Evolutionary conservation across 2,797 vertebrate genomes (phyloP).

Genomic region (Enteromius unitaeniatus): DNA sequence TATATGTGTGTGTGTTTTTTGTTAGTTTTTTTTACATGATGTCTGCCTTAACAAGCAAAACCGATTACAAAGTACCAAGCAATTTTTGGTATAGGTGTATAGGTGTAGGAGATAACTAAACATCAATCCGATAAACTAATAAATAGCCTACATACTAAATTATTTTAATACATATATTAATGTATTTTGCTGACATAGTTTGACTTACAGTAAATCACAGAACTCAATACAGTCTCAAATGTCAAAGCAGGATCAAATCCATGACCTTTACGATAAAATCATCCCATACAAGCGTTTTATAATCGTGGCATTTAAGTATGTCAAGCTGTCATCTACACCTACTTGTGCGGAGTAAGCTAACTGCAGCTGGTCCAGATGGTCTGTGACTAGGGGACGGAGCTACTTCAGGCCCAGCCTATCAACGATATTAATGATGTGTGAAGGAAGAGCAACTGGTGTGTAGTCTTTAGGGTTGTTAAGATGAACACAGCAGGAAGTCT

Average conservation of each 20-base stretch:
- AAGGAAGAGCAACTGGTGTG: slow-evolving; percentile 22
- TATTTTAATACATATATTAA: not conserved
- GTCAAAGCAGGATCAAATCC: not conserved
- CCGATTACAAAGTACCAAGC: not conserved
- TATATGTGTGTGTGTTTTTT: no score
- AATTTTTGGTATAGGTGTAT: not conserved
- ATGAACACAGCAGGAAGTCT: slow-evolving; percentile 15
- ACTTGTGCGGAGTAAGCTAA: not conserved
- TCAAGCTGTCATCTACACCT: slow-evolving; percentile 12
- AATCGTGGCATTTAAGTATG: slow-evolving; percentile 4
- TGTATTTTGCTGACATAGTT: not conserved
- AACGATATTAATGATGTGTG: slow-evolving; percentile 37
- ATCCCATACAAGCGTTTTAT: not conserved
- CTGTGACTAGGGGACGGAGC: not conserved
- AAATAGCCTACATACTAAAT: not conserved
- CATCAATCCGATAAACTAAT: not conserved
- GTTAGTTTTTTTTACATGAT: not conserved
- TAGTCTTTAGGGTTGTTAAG: slow-evolving; percentile 22
- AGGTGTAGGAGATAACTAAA: not conserved
- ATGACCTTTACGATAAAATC: not conserved
- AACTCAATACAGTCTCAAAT: not conserved
- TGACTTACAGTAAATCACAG: not conserved
- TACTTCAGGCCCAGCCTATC: slow-evolving; percentile 4
- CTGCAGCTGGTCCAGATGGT: slow-evolving; percentile 21
- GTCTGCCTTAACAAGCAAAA: not conserved